Evolutionary conservation across 2,113 vertebrate species (phyloP).

Genomic region (Numenius arquata): DNA sequence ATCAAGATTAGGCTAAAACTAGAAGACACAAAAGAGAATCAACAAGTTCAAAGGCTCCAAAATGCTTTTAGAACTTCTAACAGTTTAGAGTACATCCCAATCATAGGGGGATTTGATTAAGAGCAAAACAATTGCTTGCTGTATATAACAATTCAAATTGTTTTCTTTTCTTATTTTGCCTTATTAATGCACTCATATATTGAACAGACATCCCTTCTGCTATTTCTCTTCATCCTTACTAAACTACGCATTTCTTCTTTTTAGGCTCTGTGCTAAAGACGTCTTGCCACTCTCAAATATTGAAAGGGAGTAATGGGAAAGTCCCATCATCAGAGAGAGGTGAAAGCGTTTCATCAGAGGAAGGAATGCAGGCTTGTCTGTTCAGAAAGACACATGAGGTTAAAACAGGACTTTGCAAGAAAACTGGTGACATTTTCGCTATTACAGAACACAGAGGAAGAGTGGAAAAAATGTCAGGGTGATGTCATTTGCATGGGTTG

Average conservation of each 20-base stretch:
- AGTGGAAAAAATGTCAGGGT: background rate
- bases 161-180: background rate
- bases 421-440: background rate
- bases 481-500: background rate
- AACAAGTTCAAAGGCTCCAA: background rate
- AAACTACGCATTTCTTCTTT: background rate
- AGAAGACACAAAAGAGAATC: background rate
- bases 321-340: background rate
- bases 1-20: background rate
- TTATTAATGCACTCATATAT: background rate
- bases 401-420: background rate
- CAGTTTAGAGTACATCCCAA: background rate
- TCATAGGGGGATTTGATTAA: fast-evolving
- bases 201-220: background rate
- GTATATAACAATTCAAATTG: background rate
- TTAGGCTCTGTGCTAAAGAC: background rate
- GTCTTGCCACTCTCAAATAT: background rate
- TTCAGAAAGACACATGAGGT: background rate
- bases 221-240: background rate
- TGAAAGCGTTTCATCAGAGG: background rate
- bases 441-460: background rate
- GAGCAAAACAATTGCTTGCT: background rate
- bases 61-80: background rate
- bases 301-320: background rate
- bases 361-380: background rate